A percentile compares a stretch with the other conserved stretches of the same genome.
Evolutionary conservation across 1,140 invertebrate genomes (phyloP).

Genomic region (Bathynomus jamesi): DNA sequence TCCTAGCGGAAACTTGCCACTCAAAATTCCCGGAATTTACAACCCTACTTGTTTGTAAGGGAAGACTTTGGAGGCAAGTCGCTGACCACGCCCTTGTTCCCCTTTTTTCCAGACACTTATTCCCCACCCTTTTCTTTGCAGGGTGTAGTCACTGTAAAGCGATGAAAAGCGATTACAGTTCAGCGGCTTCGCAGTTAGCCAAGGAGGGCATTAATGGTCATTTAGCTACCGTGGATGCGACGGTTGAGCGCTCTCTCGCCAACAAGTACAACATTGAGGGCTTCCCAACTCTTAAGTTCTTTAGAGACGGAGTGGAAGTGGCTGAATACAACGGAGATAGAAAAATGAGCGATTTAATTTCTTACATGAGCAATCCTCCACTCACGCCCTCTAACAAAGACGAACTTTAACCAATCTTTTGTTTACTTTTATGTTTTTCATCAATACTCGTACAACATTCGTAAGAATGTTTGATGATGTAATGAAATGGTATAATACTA

Average conservation of each 20-base stretch:
- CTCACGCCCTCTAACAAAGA: background rate
- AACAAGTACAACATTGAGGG: slow-evolving; percentile 39
- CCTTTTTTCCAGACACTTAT: too few relatives aligned
- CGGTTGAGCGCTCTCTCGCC: slow-evolving; percentile 35
- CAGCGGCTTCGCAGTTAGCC: slow-evolving; percentile 48
- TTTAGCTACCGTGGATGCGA: slow-evolving; percentile 42
- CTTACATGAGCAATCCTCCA: slow-evolving; percentile 29
- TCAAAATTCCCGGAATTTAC: too few relatives aligned
- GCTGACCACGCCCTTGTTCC: too few relatives aligned
- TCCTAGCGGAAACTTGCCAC: too few relatives aligned
- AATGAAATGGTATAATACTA: too few relatives aligned
- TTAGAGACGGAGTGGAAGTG: slow-evolving; percentile 44
- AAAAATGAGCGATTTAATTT: slow-evolving; percentile 46
- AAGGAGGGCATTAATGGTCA: slow-evolving; percentile 43
- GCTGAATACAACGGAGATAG: slow-evolving; percentile 45
- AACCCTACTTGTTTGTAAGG: too few relatives aligned
- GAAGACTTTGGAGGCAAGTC: too few relatives aligned
- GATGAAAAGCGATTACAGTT: slow-evolving; percentile 50
- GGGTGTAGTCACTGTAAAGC: slow-evolving; percentile 57
- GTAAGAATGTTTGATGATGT: background rate
- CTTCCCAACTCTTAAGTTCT: slow-evolving; percentile 43
- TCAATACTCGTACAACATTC: too few relatives aligned
- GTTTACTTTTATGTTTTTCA: too few relatives aligned
- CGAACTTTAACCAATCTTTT: slow-evolving; percentile 9
- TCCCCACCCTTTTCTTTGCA: too few relatives aligned